These are phyloP conservation scores for Merluccius polli DNA, from an alignment of 2,797 vertebrate species.

Conservation along the genomic window DNA sequence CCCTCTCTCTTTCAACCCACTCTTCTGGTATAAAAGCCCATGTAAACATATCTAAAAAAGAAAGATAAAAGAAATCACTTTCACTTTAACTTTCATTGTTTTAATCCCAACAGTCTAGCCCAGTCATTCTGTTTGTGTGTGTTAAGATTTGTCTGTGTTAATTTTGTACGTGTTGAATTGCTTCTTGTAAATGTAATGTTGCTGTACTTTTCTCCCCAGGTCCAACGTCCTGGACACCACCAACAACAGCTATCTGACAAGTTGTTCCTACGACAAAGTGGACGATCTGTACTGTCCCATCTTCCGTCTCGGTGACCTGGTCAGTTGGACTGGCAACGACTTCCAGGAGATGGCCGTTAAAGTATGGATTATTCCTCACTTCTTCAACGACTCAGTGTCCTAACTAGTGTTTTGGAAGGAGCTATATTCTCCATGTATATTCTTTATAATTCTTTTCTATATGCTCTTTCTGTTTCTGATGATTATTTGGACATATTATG, in stretches of 20 bases:
- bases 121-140: background rate
- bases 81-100: background rate
- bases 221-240: constrained; percentile 79
- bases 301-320: constrained; percentile 81
- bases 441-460: no score
- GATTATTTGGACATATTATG: background rate
- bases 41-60: background rate
- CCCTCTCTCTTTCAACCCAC: background rate
- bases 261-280: constrained; percentile 75
- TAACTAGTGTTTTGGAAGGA: background rate
- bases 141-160: background rate
- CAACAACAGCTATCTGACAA: constrained; percentile 79
- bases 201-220: constrained; percentile 58
- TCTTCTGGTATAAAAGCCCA: background rate
- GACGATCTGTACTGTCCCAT: constrained; percentile 88
- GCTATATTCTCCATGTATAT: no score
- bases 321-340: constrained; percentile 74
- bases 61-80: background rate
- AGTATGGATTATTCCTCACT: constrained; percentile 58
- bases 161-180: background rate
- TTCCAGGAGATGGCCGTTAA: constrained; percentile 85
- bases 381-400: background rate
- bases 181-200: background rate
- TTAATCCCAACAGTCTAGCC: background rate
- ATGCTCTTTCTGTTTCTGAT: background rate